A percentile compares a stretch with the other conserved stretches of the same genome.
These are phyloP conservation scores for Emys orbicularis DNA, from an alignment of 2,797 vertebrate species.

Conservation along the genomic window DNA sequence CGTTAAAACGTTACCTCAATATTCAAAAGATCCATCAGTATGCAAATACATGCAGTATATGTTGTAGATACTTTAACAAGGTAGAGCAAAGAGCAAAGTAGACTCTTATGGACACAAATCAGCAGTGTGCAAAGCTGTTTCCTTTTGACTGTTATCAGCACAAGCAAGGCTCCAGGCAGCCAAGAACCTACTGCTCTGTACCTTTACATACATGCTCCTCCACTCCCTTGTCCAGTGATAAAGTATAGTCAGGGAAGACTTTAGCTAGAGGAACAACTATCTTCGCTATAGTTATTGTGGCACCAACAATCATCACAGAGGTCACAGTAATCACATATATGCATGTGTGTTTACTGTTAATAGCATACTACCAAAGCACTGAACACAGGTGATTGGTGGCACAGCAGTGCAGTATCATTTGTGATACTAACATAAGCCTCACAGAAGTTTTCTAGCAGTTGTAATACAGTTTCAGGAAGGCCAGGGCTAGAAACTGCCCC, in stretches of 20 bases:
- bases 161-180: background rate
- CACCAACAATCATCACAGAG: background rate
- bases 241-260: background rate
- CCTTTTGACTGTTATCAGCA: background rate
- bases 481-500: background rate
- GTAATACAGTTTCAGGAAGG: background rate
- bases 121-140: background rate
- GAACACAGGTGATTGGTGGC: background rate
- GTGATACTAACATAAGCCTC: background rate
- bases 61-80: background rate
- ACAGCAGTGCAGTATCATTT: background rate
- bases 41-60: background rate
- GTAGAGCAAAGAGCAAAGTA: background rate
- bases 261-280: background rate
- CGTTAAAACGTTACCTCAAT: background rate
- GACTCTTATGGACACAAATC: background rate
- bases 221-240: background rate
- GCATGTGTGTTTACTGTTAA: fast-evolving
- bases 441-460: background rate
- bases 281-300: background rate
- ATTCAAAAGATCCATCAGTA: background rate
- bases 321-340: background rate
- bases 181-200: background rate
- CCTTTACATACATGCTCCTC: background rate
- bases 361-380: background rate